Base-by-base conservation (phyloP, 2,888 invertebrate species). In the Keiferia lycopersicella region DNA sequence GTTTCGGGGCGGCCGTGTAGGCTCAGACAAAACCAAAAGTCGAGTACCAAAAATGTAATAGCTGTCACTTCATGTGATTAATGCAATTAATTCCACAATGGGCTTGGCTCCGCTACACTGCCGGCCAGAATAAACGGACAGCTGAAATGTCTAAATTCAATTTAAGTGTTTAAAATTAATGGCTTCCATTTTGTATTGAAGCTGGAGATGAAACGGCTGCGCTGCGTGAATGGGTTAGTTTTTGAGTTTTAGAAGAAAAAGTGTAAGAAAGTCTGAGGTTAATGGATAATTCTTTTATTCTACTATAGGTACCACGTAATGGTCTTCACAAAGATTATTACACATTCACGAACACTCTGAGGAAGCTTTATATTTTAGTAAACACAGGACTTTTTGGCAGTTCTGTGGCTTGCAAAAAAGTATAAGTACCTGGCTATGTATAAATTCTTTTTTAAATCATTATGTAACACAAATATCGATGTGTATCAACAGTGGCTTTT, bases 1-100 rank as follows among this genome's bases (percentile, higher is more conserved):
- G 76, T 80, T 80, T 73, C 75, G 81, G 86, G 86, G 61, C 67
- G 69, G 67, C 81, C 80, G 81, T 81, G 79, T 72, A 75, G 69
- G 72, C 67, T 73, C 78, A 74, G 70, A 45, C 45, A 45, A 45
- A 80, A 80, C 83, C 83, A 83, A 88, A 91, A 91, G 87, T 91
- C 87, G 89, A 85, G 87, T 90, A 86, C 89, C 90, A 90, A 91
- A 91, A 91, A 91, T 89, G 89, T 91, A 91, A 91, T 91, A 91
- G 88, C 91, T 90, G 91, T 91, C 91, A 86, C 86, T 86, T 78
- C 74, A 66, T 75, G 84, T 89, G 90, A 91, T 91, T 91, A 91
- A 91, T 91, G 86, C 88, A 91, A 91, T 91, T 91, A 91, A 90
- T 91, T 77, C 87, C 82, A 87, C 89, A 88, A 88, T 87, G 77